A percentile compares a stretch with the other conserved stretches of the same genome.
Evolutionary conservation across 2,797 vertebrate genomes (phyloP).

Genomic region (Phrynocephalus forsythii): DNA sequence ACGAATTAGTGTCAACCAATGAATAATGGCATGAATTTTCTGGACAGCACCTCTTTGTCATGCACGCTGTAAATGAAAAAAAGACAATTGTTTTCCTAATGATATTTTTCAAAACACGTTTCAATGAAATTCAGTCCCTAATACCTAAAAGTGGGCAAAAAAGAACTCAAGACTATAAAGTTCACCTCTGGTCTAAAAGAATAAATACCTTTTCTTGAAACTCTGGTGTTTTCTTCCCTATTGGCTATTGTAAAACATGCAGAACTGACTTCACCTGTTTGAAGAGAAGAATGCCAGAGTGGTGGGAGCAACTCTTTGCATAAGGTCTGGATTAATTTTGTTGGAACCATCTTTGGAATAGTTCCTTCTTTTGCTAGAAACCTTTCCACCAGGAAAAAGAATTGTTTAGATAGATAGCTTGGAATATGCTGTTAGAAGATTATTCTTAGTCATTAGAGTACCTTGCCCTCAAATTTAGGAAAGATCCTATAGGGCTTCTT

Average conservation of each 20-base stretch:
- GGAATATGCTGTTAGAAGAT: background rate
- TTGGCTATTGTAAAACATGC: conserved; percentile 24
- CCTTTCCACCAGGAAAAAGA: conserved; percentile 76
- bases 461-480: conserved; percentile 12
- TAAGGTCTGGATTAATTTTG: conserved; percentile 1
- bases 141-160: conserved; percentile 49
- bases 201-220: conserved; percentile 8
- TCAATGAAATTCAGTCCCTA: conserved; percentile 37
- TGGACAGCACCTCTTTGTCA: conserved; percentile 75
- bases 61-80: conserved; percentile 69
- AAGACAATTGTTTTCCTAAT: conserved; percentile 21
- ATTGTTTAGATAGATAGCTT: conserved; percentile 20
- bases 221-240: background rate
- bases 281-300: conserved; percentile 17
- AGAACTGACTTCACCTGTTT: conserved; percentile 27
- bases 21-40: conserved; percentile 58
- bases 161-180: conserved; percentile 54
- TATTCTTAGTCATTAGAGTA: conserved; percentile 14
- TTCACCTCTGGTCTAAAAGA: conserved; percentile 50
- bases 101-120: conserved; percentile 54
- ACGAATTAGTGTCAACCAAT: conserved; percentile 54
- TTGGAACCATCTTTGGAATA: conserved; percentile 47
- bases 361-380: conserved; percentile 46
- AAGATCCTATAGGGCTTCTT: conserved; percentile 9
- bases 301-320: conserved; percentile 26